Base-by-base conservation (phyloP, 2,113 vertebrate species). In the Otis tarda region DNA sequence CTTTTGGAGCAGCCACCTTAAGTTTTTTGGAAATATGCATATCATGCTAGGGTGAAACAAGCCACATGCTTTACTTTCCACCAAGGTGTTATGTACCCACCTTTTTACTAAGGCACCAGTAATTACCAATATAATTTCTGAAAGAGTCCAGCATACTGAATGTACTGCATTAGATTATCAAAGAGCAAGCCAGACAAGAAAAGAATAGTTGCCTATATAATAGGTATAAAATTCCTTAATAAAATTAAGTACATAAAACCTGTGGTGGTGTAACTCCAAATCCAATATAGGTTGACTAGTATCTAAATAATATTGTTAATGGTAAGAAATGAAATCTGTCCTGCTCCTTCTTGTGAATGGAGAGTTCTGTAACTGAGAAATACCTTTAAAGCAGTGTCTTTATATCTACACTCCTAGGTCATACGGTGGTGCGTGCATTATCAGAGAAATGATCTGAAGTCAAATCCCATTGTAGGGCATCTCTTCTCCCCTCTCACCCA, bases 91-190 rank as follows among this genome's bases (percentile, higher is more conserved):
- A 97, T 55, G 82, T 67, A 93, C 83, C 80, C 93, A 90, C 50
- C 45, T 74, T 97, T 97, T 97, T 97, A 97, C 95, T 97, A 97
- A 97, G 97, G 97, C 97, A 97, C 94, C 93, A 94, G 89, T 93
- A 97, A 95, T 89, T 75, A 96, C 87, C 76, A 63, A 74, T 92
- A 74, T 55, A 75, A 71, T 74, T 93, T 95, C 86, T 83, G 70
- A 91, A 33, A 84, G 92, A 90, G 91, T 81, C 57, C 94, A 97
- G 95, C 20, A 56, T 92, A 83, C 70, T 41, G 64, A 90, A 78
- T 64, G 79, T 94, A 60, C 91, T 94, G 65, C 78, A 67, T 91
- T 88, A 94, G 85, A 88, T 94, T 90, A 83, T 95, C 95, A 97
- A 94, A 92, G 56, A 93, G 83, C 89, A 93, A 97, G 95, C 96